phyloP scores from a whole-genome alignment of 1,140 invertebrate species.

The Oncopodura yosiiana region DNA sequence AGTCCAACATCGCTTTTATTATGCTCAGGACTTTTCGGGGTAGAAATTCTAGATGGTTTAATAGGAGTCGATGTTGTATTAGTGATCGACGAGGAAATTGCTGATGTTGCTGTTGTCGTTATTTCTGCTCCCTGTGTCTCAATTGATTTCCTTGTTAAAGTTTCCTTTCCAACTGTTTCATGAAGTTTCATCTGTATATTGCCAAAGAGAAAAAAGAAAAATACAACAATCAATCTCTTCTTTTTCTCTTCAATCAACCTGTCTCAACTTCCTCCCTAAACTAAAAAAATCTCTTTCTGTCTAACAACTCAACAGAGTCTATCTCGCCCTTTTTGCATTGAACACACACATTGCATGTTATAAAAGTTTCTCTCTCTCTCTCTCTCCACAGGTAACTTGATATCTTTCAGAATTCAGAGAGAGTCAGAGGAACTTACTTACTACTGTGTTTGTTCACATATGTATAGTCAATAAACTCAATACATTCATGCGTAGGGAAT shows the following conservation, averaged over 20 bases:
- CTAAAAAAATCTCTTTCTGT: too few relatives aligned
- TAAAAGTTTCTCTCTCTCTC: too few relatives aligned
- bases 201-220: constrained; percentile 6
- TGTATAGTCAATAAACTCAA: too few relatives aligned
- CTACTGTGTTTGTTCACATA: too few relatives aligned
- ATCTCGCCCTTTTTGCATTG: too few relatives aligned
- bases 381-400: too few relatives aligned
- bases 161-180: constrained; percentile 19
- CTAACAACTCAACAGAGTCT: too few relatives aligned
- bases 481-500: too few relatives aligned
- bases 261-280: background rate
- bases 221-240: background rate
- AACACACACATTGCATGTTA: too few relatives aligned
- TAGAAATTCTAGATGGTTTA: background rate
- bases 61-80: background rate
- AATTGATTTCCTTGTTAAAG: background rate
- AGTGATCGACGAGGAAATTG: background rate
- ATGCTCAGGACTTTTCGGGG: background rate
- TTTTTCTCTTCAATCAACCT: background rate
- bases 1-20: background rate
- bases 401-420: too few relatives aligned
- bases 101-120: background rate
- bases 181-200: constrained; percentile 27
- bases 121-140: background rate
- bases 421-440: too few relatives aligned